A percentile compares a stretch with the other conserved stretches of the same genome.
phyloP scores from a whole-genome alignment of 1,140 invertebrate genomes.

The Tetramorium alpestre region DNA sequence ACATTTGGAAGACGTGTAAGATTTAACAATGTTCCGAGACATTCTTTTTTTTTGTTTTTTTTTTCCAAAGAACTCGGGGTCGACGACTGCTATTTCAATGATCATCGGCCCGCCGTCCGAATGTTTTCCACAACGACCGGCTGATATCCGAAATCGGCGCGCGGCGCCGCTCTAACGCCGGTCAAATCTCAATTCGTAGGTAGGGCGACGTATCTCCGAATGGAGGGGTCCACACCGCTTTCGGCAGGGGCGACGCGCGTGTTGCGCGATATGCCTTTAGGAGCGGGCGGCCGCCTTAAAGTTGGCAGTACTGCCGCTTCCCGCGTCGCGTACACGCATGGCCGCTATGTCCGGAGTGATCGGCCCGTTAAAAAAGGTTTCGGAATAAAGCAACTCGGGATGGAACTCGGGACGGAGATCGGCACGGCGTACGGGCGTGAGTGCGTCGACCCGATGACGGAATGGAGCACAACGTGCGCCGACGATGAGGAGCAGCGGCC shows the following conservation, averaged over 20 bases:
- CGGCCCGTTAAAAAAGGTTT: conserved; percentile 11
- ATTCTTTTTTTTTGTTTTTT: neutral
- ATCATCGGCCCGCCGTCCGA: neutral
- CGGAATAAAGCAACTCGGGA: neutral
- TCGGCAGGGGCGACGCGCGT: conserved; percentile 8
- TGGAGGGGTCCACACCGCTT: conserved; percentile 27
- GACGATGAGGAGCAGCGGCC: no score
- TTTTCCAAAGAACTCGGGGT: neutral
- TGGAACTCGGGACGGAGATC: neutral
- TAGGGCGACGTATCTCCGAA: conserved; percentile 2
- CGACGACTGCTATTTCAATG: neutral
- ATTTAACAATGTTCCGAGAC: neutral
- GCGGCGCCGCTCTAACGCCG: neutral
- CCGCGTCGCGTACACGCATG: conserved; percentile 44
- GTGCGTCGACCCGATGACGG: neutral
- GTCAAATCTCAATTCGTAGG: neutral
- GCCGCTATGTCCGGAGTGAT: neutral
- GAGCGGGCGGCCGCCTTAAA: neutral
- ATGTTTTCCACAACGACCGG: neutral
- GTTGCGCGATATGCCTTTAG: conserved; percentile 36
- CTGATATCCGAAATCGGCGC: neutral
- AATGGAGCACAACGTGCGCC: neutral
- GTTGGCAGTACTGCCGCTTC: conserved; percentile 53
- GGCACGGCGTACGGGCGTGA: neutral
- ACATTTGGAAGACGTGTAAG: no score